Conservation (phyloP, 2,113 vertebrate genomes). For the Prunella fulvescens region DNA sequence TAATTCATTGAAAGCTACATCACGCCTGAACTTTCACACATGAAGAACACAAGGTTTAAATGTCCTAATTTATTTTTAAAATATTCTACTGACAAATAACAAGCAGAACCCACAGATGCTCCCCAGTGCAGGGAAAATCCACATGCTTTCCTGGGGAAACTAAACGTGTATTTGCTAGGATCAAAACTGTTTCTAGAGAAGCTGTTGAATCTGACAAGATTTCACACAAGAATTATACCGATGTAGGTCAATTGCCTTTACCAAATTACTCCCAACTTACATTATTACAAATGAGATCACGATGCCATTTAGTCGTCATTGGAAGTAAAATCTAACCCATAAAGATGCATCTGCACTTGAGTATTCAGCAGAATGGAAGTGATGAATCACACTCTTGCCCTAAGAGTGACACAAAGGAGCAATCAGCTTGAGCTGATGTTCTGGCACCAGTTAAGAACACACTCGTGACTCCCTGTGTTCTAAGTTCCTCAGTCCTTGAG, state of each 20-base stretch:
- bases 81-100: not conserved
- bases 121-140: not conserved
- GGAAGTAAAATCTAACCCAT: not conserved
- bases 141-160: not conserved
- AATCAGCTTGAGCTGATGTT: constrained; percentile 26
- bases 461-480: not conserved
- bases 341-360: not conserved
- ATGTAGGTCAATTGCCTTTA: not conserved
- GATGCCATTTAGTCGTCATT: not conserved
- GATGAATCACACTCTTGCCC: constrained; percentile 42
- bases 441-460: not conserved
- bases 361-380: not conserved
- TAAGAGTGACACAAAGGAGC: constrained; percentile 29
- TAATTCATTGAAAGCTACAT: not conserved
- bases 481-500: not conserved
- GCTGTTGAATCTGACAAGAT: not conserved
- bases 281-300: not conserved
- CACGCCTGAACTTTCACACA: not conserved
- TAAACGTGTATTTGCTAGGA: not conserved
- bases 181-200: not conserved
- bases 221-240: not conserved
- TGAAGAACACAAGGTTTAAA: not conserved
- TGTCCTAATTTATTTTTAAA: not conserved
- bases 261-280: not conserved
- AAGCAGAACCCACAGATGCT: not conserved